Evolutionary conservation across 2,797 vertebrate genomes (phyloP), one percentile per base, ranked within the genome.

Genomic region (Myotis vivesi): DNA sequence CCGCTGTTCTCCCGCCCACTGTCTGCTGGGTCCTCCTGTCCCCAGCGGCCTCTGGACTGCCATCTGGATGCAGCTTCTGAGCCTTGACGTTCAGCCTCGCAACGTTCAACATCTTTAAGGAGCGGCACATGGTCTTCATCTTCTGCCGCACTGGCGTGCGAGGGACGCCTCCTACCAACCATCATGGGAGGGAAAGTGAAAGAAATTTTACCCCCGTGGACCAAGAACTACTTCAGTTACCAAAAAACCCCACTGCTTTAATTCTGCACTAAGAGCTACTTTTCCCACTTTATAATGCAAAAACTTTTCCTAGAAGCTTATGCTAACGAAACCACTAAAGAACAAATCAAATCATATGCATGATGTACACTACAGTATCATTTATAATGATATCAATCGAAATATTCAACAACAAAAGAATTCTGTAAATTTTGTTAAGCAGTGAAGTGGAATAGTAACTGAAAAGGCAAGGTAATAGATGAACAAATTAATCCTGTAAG

Each of bases 51-150:
- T 96, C 76, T 6, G 89, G 89, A 23, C 76, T 98, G 8, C 95
- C 91, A 41, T 99, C 99, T 0, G 98, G 97, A 59, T 99, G 98
- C 95, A 96, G 98, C 95, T 99, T 99, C 93, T 99, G 99, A 92
- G 99, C 99, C 98, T 99, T 99, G 2, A 99, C 98, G 30, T 99
- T 99, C 71, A 99, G 98, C 49, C 99, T 98, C 0, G 99, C 99
- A 46, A 98, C 98, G 1, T 99, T 99, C 86, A 99, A 95, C 99
- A 99, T 99, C 98, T 99, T 99, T 88, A 99, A 96, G 17, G 99
- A 99, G 55, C 99, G 99, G 95, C 99, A 99, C 99, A 99, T 99
- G 62, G 99, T 98, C 97, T 99, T 99, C 99, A 99, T 99, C 98
- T 99, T 99, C 98, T 99, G 99, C 86, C 99, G 99, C 81, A 99